Conservation (phyloP, 2,797 vertebrate genomes). For the Iguana delicatissima region DNA sequence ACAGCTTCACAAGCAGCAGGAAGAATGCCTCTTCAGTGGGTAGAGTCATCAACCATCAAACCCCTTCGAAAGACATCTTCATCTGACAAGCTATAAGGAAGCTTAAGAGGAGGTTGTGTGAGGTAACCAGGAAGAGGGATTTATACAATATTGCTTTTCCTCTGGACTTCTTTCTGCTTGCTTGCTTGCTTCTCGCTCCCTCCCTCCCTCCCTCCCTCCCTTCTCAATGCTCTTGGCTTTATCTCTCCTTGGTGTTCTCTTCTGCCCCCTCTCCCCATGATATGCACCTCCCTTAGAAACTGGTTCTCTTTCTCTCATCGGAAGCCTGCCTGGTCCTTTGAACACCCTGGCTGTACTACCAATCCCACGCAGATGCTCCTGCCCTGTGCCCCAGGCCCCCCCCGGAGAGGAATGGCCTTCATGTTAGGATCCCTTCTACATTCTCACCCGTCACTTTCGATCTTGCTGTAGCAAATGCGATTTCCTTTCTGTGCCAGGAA, state of each 20-base stretch:
- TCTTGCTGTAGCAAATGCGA: constrained; percentile 4
- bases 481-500: constrained; percentile 16
- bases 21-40: background rate
- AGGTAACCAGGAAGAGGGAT: background rate
- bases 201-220: background rate
- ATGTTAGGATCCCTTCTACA: background rate
- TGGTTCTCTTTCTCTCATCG: background rate
- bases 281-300: background rate
- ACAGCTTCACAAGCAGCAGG: background rate
- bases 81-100: background rate
- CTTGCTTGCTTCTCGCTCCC: background rate
- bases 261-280: background rate
- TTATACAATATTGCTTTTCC: background rate
- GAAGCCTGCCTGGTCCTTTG: background rate
- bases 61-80: background rate
- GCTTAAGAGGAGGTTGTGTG: background rate
- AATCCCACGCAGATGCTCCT: background rate
- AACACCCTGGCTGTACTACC: background rate
- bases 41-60: background rate
- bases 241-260: background rate
- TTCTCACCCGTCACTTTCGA: background rate
- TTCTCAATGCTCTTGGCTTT: background rate
- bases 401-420: background rate
- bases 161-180: too few species aligned
- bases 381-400: background rate